phyloP scores from a whole-genome alignment of 2,113 vertebrate species.

The Illadopsis cleaveri region DNA sequence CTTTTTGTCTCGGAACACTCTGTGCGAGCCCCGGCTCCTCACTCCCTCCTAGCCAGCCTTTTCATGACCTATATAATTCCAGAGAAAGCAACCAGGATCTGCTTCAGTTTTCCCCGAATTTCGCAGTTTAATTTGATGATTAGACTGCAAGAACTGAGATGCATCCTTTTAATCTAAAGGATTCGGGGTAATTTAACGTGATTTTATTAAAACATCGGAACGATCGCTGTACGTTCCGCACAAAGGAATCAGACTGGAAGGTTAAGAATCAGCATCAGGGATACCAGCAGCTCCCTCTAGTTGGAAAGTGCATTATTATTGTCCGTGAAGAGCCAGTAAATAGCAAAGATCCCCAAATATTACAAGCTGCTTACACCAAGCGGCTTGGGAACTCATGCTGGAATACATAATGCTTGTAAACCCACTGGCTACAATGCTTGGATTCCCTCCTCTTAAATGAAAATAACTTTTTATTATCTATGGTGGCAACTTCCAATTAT shows the following conservation, averaged over 20 bases:
- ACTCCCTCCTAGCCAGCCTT: neutral
- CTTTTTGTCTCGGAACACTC: neutral
- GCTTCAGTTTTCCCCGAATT: neutral
- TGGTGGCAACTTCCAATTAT: neutral
- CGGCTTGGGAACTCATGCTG: rapidly evolving
- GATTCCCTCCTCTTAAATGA: neutral
- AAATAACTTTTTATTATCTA: neutral
- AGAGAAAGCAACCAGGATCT: rapidly evolving
- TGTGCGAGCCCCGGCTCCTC: neutral
- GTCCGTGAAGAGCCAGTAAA: neutral
- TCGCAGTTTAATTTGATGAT: neutral
- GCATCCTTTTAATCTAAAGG: neutral
- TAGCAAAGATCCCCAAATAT: neutral
- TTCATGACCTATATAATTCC: neutral
- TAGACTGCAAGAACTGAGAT: neutral
- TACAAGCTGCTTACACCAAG: neutral
- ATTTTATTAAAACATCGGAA: neutral
- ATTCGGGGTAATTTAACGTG: neutral
- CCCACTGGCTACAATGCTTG: neutral
- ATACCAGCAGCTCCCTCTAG: constrained; percentile 56
- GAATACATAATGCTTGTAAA: rapidly evolving
- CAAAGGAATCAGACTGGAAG: constrained; percentile 34
- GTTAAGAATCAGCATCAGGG: neutral
- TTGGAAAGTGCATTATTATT: neutral
- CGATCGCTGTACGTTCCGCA: neutral